Evolutionary conservation across 2,113 vertebrate species (phyloP), one percentile per base, ranked within the genome.

Genomic region (Chaetodon trifascialis): DNA sequence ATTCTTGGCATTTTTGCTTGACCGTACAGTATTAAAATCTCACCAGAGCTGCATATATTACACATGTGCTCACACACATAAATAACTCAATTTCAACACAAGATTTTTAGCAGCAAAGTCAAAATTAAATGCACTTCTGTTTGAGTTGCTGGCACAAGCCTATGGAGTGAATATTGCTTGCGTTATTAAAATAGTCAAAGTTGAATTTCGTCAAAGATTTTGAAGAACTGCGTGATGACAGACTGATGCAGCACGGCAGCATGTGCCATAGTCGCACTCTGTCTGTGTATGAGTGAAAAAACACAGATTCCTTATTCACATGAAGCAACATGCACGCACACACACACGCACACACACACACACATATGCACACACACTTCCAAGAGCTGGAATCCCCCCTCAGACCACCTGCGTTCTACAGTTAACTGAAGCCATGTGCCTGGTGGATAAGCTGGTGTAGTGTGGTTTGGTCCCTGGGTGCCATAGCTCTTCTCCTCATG

Each of bases 341-440:
- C 49, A 58, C 72, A 47, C 83, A 65, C 77, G 75, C 68, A 19
- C 25, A 69, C 34, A 44, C 47, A 19, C 83, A 77, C 69, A 55
- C 80, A 67, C 70, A 71, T 69, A 60, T 51, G 30, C 52, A 60
- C 23, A 38, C 46, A 70, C 87, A 69, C 63, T 38, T 66, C 30
- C 49, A 23, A 51, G 73, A 65, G 54, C 76, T 92, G 93, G 91
- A 94, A 94, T 94, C 92, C 88, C 92, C 91, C 92, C 79, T 87
- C 84, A 87, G 92, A 92, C 91, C 93, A 93, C 92, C 93, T 94
- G 93, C 73, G 60, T 82, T 90, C 83, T 86, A 80, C 89, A 87
- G 90, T 90, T 94, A 94, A 94, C 93, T 92, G 89, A 93, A 93
- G 84, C 92, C 93, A 93, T 93, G 93, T 92, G 92, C 76, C 85